Base-by-base conservation (phyloP, 2,113 vertebrate species). In the Austrofundulus limnaeus region DNA sequence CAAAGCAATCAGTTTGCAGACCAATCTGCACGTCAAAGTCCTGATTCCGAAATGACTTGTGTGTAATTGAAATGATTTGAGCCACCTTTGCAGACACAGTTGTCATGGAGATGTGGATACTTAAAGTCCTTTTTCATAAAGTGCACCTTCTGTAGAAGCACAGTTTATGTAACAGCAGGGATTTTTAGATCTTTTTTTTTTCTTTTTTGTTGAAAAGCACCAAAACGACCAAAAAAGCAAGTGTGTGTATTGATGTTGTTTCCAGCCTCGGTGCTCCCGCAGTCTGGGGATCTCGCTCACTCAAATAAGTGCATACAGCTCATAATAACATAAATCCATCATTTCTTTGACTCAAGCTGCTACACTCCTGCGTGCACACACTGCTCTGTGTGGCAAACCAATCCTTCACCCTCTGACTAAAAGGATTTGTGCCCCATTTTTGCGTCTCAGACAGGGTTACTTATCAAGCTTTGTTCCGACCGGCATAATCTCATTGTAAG, bases 381-480 rank as follows among this genome's bases (percentile, higher is more conserved):
- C 77, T 66, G 70, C 56, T 79, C 59, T 60, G 70, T 59, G 72
- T 55, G 47, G 72, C 54, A 20, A 72, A 70, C 52, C 66, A 25
- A 78, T 83, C 82, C 75, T 41, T 78, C 76, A 59, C 74, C 68
- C 70, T 73, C 67, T 37, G 46, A 70, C 81, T 85, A 77, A 81
- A 81, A 79, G 81, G 79, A 87, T 88, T 85, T 80, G 81, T 85
- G 83, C 62, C 80, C 79, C 79, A 79, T 78, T 80, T 88, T 55
- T 81, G 78, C 67, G 17, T 81, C 81, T 85, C 83, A 87, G 85
- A 84, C 83, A 70, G 75, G 83, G 85, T 84, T 87, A 85, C 81
- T 85, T 74, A 83, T 81, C 70, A 53, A 72, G 87, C 87, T 86
- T 72, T 84, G 81, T 84, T 81, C 78, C 61, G 72, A 85, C 61